Base-by-base conservation (phyloP, 2,888 invertebrate species). In the Hirtodrosophila cameraria region DNA sequence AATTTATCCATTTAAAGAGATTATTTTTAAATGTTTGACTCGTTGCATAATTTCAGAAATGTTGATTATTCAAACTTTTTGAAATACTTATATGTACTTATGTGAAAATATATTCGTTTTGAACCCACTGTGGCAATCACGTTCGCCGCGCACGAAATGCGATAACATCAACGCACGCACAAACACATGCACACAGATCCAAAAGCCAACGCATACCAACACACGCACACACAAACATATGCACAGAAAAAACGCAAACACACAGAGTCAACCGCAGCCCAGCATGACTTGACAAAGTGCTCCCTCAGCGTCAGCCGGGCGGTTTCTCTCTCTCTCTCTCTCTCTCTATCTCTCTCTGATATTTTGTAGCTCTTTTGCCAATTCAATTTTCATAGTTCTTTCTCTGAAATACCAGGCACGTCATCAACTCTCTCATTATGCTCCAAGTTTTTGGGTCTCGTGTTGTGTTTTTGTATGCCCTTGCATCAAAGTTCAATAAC, bases 71-170 rank as follows among this genome's bases (percentile, higher is more conserved):
- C n/a, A n/a, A n/a, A 27, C 18, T 20, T 20, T 7, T 5, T 20
- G 8, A 38, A 28, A 13, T 42, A 11, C 2, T 8, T 7, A 23
- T 7, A 20, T 23, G 16, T 58, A 43, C 59, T 23, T 59, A 43
- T 39, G 23, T 4, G 15, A 11, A 20, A 31, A 20, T 59, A 5
- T 33, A 16, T 1, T 11, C 1, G 8, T n/a, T 9, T 16, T 45
- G 11, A 38, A 31, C 41, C 75, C 79, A 79, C 79, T 72, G 79
- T 79, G 58, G 39, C 86, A 79, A 85, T 79, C 79, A 79, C 86
- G 79, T 79, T 79, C 75, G 68, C 68, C 53, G 75, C 79, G 59
- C 79, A 79, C 78, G 75, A 85, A 79, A 74, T 70, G 80, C 75
- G 75, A 82, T 77, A 76, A 78, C 82, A 75, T 66, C 72, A 58